Percentiles rank a stretch among this genome's conserved stretches.
Evolutionary conservation across 2,113 vertebrate genomes (phyloP).

Genomic region (Dermatemys mawii): DNA sequence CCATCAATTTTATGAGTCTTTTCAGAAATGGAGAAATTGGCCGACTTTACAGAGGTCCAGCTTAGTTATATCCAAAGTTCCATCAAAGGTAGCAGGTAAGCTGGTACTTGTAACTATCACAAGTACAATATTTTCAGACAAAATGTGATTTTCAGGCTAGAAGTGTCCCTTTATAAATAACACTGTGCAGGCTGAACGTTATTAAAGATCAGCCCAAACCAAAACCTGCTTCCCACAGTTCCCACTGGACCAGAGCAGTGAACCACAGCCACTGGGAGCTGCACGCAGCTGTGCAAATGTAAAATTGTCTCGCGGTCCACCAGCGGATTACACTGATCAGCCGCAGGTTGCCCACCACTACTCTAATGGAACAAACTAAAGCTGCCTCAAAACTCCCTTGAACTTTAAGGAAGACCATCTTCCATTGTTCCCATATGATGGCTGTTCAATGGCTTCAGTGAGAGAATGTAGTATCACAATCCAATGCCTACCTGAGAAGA

Average conservation of each 20-base stretch:
- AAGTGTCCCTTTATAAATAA: neutral
- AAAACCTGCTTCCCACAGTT: neutral
- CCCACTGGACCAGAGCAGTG: no score
- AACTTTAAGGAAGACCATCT: neutral
- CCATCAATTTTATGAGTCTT: neutral
- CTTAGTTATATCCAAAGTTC: neutral
- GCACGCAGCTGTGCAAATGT: no score
- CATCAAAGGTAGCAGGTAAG: neutral
- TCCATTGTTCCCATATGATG: neutral
- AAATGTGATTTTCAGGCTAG: neutral
- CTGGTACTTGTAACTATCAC: neutral
- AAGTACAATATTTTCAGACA: neutral
- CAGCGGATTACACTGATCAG: no score
- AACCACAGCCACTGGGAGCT: no score
- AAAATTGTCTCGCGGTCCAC: no score
- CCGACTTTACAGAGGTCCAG: neutral
- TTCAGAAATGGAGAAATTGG: neutral
- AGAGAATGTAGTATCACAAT: neutral
- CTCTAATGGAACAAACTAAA: neutral
- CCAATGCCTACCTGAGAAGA: neutral
- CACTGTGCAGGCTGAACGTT: fast-evolving
- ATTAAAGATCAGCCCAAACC: neutral
- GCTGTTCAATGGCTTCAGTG: neutral
- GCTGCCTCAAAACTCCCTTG: neutral
- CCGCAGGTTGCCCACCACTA: neutral